Evolutionary conservation across 2,113 vertebrate species (phyloP), one percentile per base, ranked within the genome.

Genomic region (Gambusia affinis): DNA sequence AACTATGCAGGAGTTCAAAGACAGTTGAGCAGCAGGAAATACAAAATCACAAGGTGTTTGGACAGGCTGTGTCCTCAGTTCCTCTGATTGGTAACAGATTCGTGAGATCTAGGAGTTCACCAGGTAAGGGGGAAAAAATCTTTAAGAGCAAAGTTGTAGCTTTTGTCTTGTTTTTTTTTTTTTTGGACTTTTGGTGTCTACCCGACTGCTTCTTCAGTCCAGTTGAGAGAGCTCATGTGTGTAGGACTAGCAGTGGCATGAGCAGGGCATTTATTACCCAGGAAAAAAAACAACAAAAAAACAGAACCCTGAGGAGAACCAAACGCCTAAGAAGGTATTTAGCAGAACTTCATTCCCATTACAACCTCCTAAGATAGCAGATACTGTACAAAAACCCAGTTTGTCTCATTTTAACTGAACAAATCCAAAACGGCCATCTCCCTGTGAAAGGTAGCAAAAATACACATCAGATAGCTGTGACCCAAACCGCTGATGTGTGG

Each of bases 371-470:
- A 37, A 7, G 35, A 66, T 14, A 42, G 4, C 33, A 12, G 12
- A 65, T 4, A 24, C 19, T 12, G 33, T 22, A 19, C 31, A 64
- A 64, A 64, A 8, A 35, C 17, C 17, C 11, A 24, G 22, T 24
- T 57, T 22, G 76, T 77, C 62, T 37, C 1, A 33, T 79, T 68
- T 81, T 71, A 80, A 51, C 82, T 66, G 82, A 91, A 87, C 78
- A 90, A 78, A 89, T 63, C 6, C n/a, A 76, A 75, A 75, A 85
- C 81, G 74, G 80, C 77, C 77, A 62, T 15, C 71, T 71, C 64
- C 51, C 22, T 57, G 2, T 57, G 7, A 24, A 88, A 87, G 78
- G 83, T 85, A 84, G 86, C 87, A 85, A 87, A 93, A 89, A 87
- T 86, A 85, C 78, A 89, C 87, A 85, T 33, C 51, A 81, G 75